phyloP scores from a whole-genome alignment of 2,888 invertebrate species.

The Scotopteryx bipunctaria region DNA sequence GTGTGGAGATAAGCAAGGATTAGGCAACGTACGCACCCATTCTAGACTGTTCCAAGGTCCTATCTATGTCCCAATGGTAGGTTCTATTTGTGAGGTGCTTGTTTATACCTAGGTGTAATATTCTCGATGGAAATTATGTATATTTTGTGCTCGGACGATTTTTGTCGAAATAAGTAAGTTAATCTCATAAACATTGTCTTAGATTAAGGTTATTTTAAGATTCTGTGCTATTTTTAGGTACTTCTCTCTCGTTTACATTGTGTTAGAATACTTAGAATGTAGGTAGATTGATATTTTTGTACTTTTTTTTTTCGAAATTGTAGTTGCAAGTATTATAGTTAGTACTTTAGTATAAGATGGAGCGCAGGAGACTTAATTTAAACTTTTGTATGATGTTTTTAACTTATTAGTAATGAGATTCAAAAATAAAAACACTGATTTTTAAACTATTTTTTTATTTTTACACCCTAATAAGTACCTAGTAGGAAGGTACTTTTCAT shows the following conservation, averaged over 20 bases:
- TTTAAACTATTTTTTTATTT: slow-evolving; percentile 40
- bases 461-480: background rate
- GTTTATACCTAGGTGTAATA: slow-evolving; percentile 3
- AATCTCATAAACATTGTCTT: slow-evolving; percentile 13
- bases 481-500: no score
- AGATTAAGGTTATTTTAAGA: slow-evolving; percentile 1
- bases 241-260: slow-evolving; percentile 3
- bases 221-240: slow-evolving; percentile 7
- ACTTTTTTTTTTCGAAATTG: slow-evolving; percentile 52
- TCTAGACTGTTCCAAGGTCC: background rate
- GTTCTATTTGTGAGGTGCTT: slow-evolving; percentile 6
- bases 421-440: slow-evolving; percentile 69
- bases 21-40: background rate
- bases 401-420: slow-evolving; percentile 63
- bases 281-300: slow-evolving; percentile 57
- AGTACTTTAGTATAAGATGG: slow-evolving; percentile 46
- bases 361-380: slow-evolving; percentile 50
- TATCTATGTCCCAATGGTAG: background rate
- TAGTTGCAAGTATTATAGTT: slow-evolving; percentile 61
- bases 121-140: background rate
- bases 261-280: slow-evolving; percentile 2
- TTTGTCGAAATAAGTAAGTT: slow-evolving; percentile 1
- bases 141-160: slow-evolving; percentile 1
- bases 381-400: slow-evolving; percentile 70
- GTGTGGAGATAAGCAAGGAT: background rate